A percentile compares a stretch with the other conserved stretches of the same genome.
Evolutionary conservation across 1,140 invertebrate genomes (phyloP).

Genomic region (Chrysoperla carnea): DNA sequence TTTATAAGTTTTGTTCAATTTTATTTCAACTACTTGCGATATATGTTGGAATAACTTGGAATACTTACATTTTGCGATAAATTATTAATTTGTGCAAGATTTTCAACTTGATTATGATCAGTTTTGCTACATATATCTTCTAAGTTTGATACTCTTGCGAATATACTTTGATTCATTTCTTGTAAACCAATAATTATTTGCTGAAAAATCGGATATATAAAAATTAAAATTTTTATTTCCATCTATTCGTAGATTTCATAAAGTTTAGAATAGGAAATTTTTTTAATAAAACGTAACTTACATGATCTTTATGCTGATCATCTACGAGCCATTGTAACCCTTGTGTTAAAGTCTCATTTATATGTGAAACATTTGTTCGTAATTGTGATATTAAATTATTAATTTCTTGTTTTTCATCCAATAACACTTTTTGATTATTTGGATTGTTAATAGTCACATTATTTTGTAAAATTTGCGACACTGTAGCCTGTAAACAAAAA

Average conservation of each 20-base stretch:
- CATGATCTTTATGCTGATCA: neutral
- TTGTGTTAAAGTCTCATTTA: neutral
- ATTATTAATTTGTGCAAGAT: no score
- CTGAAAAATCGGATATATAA: neutral
- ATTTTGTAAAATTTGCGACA: no score
- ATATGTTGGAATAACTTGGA: no score
- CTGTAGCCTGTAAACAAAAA: no score
- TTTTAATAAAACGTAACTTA: neutral
- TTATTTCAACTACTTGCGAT: no score
- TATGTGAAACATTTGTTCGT: neutral
- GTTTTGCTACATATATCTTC: constrained; percentile 1
- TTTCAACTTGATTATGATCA: no score
- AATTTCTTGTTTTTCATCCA: neutral
- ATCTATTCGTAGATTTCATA: no score
- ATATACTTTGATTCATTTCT: constrained; percentile 1
- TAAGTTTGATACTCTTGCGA: neutral
- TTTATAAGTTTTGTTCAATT: no score
- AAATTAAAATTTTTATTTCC: neutral
- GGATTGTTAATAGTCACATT: no score
- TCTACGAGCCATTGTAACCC: neutral
- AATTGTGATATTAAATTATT: neutral
- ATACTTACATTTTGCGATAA: no score
- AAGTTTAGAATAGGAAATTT: no score
- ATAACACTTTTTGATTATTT: no score
- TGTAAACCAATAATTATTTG: neutral